Percentiles rank a stretch among this genome's conserved stretches.
phyloP scores from a whole-genome alignment of 2,888 invertebrate species.

The Zaprionus lineosus region DNA sequence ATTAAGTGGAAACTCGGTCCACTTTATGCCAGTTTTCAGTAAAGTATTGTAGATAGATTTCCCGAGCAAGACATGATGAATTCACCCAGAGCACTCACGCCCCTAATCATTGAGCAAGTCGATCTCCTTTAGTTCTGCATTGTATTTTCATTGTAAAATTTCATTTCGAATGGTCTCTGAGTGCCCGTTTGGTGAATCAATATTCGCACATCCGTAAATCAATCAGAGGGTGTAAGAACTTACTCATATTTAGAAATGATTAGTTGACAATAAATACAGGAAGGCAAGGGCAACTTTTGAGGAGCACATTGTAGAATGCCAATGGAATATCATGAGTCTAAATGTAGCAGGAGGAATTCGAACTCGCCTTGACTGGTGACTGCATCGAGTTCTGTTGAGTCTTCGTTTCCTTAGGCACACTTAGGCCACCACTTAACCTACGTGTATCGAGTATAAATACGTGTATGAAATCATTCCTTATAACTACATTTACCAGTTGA shows the following conservation, averaged over 20 bases:
- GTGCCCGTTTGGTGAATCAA: too few relatives aligned
- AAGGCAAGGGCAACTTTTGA: constrained; percentile 13
- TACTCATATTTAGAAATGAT: constrained; percentile 56
- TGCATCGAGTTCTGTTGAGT: constrained; percentile 36
- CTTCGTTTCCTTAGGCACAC: constrained; percentile 19
- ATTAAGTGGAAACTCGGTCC: constrained; percentile 1
- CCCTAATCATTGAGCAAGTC: too few relatives aligned
- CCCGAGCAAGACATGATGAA: neutral
- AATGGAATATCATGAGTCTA: constrained; percentile 17
- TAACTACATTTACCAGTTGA: constrained; percentile 39
- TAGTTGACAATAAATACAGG: constrained; percentile 70
- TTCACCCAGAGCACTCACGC: too few relatives aligned
- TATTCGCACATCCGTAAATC: too few relatives aligned
- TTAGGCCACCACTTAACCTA: constrained; percentile 11
- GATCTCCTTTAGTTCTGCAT: constrained; percentile 7
- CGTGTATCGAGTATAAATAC: constrained; percentile 20
- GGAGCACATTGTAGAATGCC: constrained; percentile 24
- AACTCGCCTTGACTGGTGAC: too few relatives aligned
- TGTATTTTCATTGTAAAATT: constrained; percentile 28
- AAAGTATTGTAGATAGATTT: neutral
- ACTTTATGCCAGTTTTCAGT: constrained; percentile 4
- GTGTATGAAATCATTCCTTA: constrained; percentile 16
- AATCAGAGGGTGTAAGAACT: constrained; percentile 22
- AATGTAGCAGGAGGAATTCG: neutral
- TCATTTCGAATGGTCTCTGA: constrained; percentile 1